Conservation (phyloP, 2,888 invertebrate species). For the Erpobdella octoculata region DNA sequence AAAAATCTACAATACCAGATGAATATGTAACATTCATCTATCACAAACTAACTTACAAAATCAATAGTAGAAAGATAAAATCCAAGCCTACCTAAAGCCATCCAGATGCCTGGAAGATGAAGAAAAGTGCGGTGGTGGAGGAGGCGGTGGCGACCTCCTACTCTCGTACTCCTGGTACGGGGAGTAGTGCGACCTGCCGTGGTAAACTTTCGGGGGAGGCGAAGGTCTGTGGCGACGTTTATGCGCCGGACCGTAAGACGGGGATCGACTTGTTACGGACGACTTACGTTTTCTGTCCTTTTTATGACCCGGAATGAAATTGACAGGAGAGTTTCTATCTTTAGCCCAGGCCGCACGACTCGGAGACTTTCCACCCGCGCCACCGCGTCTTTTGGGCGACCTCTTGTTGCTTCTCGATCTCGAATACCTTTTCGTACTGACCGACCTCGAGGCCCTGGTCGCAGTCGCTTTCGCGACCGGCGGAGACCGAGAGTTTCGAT, state of each 20-base stretch:
- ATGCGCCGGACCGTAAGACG: too few species aligned
- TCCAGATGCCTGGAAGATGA: background rate
- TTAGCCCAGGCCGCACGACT: background rate
- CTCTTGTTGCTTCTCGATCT: background rate
- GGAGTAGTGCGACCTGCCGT: background rate
- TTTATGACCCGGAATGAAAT: background rate
- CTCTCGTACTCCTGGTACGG: background rate
- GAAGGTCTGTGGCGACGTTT: too few species aligned
- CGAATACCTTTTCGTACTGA: background rate
- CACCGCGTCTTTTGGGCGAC: background rate
- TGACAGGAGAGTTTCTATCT: background rate
- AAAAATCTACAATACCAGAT: too few species aligned
- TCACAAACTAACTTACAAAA: too few species aligned
- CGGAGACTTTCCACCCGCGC: background rate
- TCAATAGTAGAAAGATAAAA: too few species aligned
- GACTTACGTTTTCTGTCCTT: background rate
- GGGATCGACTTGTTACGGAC: background rate
- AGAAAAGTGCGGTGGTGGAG: background rate
- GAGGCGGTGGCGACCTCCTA: background rate
- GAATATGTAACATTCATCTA: too few species aligned
- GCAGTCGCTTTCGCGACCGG: background rate
- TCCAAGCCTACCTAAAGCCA: background rate
- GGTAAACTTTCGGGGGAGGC: background rate
- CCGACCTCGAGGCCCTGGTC: slow-evolving; percentile 5
- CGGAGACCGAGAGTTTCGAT: background rate